Base-by-base conservation (phyloP, 2,797 vertebrate species). In the Amniataba percoides region DNA sequence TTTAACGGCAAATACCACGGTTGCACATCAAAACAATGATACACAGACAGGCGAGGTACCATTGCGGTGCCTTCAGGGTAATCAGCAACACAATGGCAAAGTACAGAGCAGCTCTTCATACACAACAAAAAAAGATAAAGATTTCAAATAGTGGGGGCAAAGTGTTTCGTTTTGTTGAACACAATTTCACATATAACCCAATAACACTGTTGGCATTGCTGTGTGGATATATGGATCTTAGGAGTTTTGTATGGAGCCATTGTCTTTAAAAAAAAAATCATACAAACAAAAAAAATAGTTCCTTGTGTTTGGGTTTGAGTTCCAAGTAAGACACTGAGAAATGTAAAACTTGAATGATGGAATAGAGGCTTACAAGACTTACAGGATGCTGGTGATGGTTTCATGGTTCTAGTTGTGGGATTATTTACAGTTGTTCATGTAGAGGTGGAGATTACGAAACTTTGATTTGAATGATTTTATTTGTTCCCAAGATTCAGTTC, bases 11-110 rank as follows among this genome's bases (percentile, higher is more conserved):
- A 42, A 67, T 63, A 71, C 53, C 40, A 52, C 15, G 69, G 57
- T 64, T 80, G 49, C 62, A 76, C 66, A 80, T 88, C 53, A 78
- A 67, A 81, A 75, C 83, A 82, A 46, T 65, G 69, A 68, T 53
- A 53, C 63, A 36, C 61, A 73, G 66, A 57, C 40, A 74, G 46
- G 56, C 11, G 11, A 71, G 57, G 69, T 51, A 77, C 49, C 60
- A 16, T 46, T 18, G 36, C 58, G 3, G 27, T 31, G 64, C 76
- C 79, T 86, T 76, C 39, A 49, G 72, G 82, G 65, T 75, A 74
- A 82, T 77, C 36, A 56, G 36, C 49, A 77, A 46, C 76, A 80
- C 75, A 76, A 25, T 78, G 62, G 39, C 64, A 58, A 63, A 58
- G 45, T 2, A n/a, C 64, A 74, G 49, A 70, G 55, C 40, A 72